Base-by-base conservation (phyloP, 2,888 invertebrate genomes). In the Disparrhopalites patrizii region DNA sequence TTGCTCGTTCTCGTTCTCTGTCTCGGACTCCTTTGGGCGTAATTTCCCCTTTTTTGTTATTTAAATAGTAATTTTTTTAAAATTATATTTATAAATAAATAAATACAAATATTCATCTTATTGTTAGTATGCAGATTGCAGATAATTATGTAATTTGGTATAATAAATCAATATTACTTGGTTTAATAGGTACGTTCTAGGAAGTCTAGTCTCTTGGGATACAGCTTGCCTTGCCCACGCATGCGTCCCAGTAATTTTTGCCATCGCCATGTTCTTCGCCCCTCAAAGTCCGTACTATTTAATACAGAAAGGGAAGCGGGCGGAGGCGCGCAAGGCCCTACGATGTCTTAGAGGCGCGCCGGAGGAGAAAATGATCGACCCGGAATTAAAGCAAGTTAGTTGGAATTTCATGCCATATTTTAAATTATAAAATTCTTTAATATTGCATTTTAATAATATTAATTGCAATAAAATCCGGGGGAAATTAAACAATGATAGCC, bases 171-270 rank as follows among this genome's bases (percentile, higher is more conserved):
- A n/a, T n/a, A n/a, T n/a, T n/a, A n/a, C n/a, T n/a, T n/a, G n/a
- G n/a, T n/a, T n/a, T n/a, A 47, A 31, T 68, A 83, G 87, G 0
- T 93, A 93, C 77, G 79, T 83, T 0, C 79, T 90, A 5, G 93
- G 90, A 1, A 83, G 87, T 0, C 79, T 85, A 71, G 83, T 87
- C 0, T 81, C 82, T 20, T 85, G 85, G 76, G 83, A 83, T 62
- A 77, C 81, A 15, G 82, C 89, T 70, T 87, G 89, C 3, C 80
- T 87, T 4, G 79, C 88, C 18, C 88, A 87, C 69, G 84, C 84
- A 0, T 76, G 84, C 0, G 81, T 89, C 5, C 88, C 93, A 0
- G 76, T 91, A 0, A 75, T 90, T 3, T 89, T 91, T 74, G 86
- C 86, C 0, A 74, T 82, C 0, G 81, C 87, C 1, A 25, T 47